phyloP scores from a whole-genome alignment of 2,113 vertebrate genomes.

The Camelus bactrianus region DNA sequence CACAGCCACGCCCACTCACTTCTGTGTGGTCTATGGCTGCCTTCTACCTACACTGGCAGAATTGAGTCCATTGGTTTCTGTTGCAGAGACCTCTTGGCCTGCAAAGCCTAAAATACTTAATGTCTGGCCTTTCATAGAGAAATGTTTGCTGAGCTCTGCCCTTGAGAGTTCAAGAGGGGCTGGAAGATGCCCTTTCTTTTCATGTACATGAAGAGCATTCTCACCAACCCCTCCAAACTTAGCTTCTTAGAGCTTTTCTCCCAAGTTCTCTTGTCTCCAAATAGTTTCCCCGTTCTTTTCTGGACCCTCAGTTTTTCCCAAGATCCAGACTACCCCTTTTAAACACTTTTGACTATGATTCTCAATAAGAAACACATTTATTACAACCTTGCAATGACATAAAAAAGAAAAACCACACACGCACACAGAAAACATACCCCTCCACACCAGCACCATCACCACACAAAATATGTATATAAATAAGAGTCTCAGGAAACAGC shows the following conservation, averaged over 20 bases:
- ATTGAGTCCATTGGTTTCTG: not conserved
- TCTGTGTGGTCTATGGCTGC: not conserved
- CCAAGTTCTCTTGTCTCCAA: not conserved
- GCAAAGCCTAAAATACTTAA: not conserved
- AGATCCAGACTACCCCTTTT: not conserved
- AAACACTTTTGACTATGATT: not conserved
- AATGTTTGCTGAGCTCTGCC: not conserved
- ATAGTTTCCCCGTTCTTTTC: not conserved
- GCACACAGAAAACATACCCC: not conserved
- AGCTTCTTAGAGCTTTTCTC: not conserved
- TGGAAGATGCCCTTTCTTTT: not conserved
- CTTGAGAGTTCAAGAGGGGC: not conserved
- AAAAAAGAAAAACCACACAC: not conserved
- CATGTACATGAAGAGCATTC: not conserved
- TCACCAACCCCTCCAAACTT: not conserved
- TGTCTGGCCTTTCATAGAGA: not conserved
- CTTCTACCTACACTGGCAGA: not conserved
- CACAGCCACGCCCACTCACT: not conserved
- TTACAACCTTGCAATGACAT: not conserved
- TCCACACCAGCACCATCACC: not conserved
- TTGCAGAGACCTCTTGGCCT: not conserved
- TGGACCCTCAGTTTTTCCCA: not conserved
- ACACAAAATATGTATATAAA: not conserved
- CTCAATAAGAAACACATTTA: not conserved
- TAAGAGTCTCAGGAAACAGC: not conserved